Conservation (phyloP, 2,797 vertebrate genomes). For the Rhabdomys pumilio region DNA sequence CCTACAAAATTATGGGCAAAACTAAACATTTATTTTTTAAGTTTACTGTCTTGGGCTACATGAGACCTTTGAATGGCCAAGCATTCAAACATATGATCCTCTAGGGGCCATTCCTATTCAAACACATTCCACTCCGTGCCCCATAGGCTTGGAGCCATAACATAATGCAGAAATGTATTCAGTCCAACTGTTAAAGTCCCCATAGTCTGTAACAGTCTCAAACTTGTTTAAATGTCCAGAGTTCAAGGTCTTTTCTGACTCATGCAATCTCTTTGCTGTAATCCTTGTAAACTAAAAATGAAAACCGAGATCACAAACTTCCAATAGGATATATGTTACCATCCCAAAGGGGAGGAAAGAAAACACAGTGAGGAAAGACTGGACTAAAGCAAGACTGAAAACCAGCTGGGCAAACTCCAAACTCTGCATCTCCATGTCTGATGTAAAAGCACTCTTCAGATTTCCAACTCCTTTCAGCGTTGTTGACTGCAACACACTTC, state of each 20-base stretch:
- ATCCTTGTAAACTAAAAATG: neutral
- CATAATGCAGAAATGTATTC: neutral
- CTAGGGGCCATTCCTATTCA: neutral
- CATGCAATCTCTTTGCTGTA: neutral
- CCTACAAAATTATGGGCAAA: neutral
- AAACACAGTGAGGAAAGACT: neutral
- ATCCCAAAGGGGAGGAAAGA: neutral
- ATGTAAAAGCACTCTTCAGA: neutral
- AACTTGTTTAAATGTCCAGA: neutral
- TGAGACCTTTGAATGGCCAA: neutral
- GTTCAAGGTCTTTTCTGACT: neutral
- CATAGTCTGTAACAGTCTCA: neutral
- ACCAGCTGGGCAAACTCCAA: neutral
- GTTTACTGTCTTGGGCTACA: neutral
- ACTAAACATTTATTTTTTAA: neutral
- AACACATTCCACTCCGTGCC: neutral
- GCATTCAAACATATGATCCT: neutral
- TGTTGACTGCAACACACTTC: neutral
- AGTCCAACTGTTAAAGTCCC: neutral
- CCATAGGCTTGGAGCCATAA: neutral
- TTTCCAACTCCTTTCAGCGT: neutral
- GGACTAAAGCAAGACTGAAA: neutral
- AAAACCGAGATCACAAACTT: neutral
- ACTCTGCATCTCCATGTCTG: neutral
- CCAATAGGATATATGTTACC: neutral